Evolutionary conservation across 2,797 vertebrate species (phyloP).

Genomic region (Diplodus puntazzo): DNA sequence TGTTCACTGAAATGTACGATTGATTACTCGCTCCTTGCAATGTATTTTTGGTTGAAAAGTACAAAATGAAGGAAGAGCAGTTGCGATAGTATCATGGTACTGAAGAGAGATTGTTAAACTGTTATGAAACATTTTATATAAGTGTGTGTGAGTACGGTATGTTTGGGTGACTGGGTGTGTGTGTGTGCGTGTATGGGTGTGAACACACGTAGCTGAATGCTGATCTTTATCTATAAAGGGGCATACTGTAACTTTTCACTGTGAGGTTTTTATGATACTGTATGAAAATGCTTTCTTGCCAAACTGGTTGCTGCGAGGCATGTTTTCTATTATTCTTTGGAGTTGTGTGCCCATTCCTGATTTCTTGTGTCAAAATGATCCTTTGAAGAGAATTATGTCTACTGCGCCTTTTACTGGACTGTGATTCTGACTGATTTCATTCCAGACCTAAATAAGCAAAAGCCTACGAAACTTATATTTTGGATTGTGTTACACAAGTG

Average conservation of each 20-base stretch:
- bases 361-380: conserved; percentile 57
- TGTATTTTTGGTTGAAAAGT: conserved; percentile 67
- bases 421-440: conserved; percentile 77
- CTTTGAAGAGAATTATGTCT: conserved; percentile 62
- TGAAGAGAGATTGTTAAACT: conserved; percentile 71
- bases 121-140: conserved; percentile 70
- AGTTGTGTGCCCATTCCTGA: conserved; percentile 75
- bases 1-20: conserved; percentile 60
- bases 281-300: conserved; percentile 83
- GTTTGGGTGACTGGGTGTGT: conserved; percentile 26
- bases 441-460: conserved; percentile 65
- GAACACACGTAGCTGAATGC: conserved; percentile 72
- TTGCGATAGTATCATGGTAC: conserved; percentile 68
- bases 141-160: conserved; percentile 52
- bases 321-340: conserved; percentile 77
- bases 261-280: conserved; percentile 85
- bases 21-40: conserved; percentile 58
- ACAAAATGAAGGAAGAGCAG: conserved; percentile 65
- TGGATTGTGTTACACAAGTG: conserved; percentile 44
- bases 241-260: conserved; percentile 85
- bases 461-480: conserved; percentile 41
- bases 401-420: conserved; percentile 65
- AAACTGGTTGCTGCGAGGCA: conserved; percentile 81
- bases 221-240: conserved; percentile 79
- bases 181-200: conserved; percentile 40